Conservation (phyloP, 2,888 invertebrate genomes). For the Xylota segnis region DNA sequence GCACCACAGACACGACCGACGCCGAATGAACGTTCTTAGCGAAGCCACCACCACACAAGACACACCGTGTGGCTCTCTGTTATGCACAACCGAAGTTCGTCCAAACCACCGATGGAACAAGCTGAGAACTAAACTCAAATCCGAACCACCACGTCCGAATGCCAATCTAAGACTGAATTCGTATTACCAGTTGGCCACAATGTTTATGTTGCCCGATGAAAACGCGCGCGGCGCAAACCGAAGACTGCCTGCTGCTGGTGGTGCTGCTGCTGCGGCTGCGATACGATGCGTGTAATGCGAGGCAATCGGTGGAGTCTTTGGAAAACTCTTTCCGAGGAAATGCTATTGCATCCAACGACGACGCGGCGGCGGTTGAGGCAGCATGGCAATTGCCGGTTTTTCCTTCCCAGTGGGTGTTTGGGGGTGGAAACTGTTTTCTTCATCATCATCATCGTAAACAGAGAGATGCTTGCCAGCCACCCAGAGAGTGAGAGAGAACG, state of each 20-base stretch:
- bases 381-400: constrained; percentile 64
- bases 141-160: constrained; percentile 71
- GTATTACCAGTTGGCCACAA: constrained; percentile 62
- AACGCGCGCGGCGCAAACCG: constrained; percentile 49
- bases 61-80: constrained; percentile 7
- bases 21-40: constrained; percentile 24
- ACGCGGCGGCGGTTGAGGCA: constrained; percentile 11
- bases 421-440: constrained; percentile 58
- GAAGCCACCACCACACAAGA: constrained; percentile 50
- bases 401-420: constrained; percentile 39
- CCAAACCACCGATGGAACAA: constrained; percentile 42
- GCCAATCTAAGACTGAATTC: constrained; percentile 70
- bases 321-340: constrained; percentile 38
- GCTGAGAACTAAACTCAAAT: constrained; percentile 38
- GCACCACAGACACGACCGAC: constrained; percentile 36
- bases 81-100: constrained; percentile 51
- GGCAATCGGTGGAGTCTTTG: neutral
- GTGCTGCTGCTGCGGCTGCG: constrained; percentile 4
- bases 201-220: constrained; percentile 68
- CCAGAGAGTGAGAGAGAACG: constrained; percentile 15
- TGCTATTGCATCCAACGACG: constrained; percentile 8
- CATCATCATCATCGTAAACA: constrained; percentile 48
- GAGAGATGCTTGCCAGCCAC: constrained; percentile 34
- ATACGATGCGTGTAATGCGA: neutral
- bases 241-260: neutral